These are phyloP conservation scores for Drosophila prostipennis DNA, from an alignment of 2,888 invertebrate species.

Conservation along the genomic window DNA sequence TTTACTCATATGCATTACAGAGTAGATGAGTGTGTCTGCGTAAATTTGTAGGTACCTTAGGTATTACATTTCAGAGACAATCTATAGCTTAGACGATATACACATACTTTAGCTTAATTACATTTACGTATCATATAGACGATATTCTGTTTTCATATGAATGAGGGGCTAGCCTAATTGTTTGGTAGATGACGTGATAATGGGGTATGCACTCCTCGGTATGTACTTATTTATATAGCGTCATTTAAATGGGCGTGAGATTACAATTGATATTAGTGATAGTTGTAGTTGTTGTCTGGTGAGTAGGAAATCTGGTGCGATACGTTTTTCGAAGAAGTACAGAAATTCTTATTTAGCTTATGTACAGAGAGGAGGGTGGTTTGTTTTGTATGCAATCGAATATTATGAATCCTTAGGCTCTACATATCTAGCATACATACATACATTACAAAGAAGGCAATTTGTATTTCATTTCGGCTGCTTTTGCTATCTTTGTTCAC, in stretches of 20 bases:
- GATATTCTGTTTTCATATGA: conserved; percentile 27
- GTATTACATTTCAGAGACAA: conserved; percentile 72
- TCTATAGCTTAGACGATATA: conserved; percentile 51
- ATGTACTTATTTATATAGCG: conserved; percentile 46
- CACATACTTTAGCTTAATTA: conserved; percentile 56
- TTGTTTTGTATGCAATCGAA: conserved; percentile 10
- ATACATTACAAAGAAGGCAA: conserved; percentile 59
- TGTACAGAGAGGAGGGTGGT: conserved; percentile 24
- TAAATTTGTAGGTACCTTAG: conserved; percentile 79
- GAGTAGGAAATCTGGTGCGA: conserved; percentile 20
- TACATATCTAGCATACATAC: conserved; percentile 48
- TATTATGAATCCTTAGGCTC: conserved; percentile 24
- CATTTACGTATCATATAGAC: conserved; percentile 47
- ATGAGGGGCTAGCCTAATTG: conserved; percentile 31
- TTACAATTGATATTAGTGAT: conserved; percentile 38
- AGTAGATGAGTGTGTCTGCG: conserved; percentile 73
- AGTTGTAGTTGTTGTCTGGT: conserved; percentile 11
- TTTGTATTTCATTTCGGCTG: conserved; percentile 35
- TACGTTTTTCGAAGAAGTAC: conserved; percentile 25
- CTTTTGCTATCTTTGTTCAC: conserved; percentile 33
- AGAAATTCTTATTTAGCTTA: conserved; percentile 23
- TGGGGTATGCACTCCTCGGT: conserved; percentile 6
- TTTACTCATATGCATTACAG: conserved; percentile 50
- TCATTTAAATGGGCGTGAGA: conserved; percentile 41
- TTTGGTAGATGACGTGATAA: conserved; percentile 38